phyloP scores from a whole-genome alignment of 2,797 vertebrate species.

The Poecile montanus region DNA sequence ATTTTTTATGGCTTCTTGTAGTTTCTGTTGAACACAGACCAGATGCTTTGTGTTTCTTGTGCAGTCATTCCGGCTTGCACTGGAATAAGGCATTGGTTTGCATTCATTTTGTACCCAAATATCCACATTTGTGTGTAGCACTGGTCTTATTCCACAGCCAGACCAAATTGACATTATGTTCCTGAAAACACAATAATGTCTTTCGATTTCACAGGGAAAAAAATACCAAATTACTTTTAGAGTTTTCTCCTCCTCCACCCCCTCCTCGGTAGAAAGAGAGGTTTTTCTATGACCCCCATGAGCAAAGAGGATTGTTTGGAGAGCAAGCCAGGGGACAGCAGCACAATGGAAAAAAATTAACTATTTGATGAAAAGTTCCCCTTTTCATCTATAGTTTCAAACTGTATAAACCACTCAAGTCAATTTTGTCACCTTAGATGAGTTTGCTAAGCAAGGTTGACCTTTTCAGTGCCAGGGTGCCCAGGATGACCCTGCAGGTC shows the following conservation, averaged over 20 bases:
- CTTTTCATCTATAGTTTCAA: background rate
- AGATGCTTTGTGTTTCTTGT: background rate
- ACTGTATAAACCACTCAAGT: background rate
- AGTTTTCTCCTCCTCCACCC: background rate
- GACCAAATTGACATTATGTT: background rate
- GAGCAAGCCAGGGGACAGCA: background rate
- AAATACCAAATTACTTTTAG: background rate
- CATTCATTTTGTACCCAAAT: background rate
- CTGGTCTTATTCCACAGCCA: background rate
- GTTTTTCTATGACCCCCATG: background rate
- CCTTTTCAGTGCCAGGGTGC: rapidly evolving
- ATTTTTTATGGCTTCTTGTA: background rate
- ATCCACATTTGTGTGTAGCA: background rate
- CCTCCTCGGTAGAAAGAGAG: background rate
- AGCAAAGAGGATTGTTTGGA: background rate
- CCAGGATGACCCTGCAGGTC: background rate
- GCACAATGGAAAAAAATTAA: background rate
- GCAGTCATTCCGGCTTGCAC: background rate
- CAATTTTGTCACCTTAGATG: rapidly evolving
- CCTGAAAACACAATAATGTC: background rate
- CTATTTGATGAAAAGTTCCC: background rate
- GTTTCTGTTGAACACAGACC: background rate
- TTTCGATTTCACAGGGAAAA: background rate
- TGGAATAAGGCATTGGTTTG: background rate
- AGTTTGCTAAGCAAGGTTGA: background rate